phyloP scores from a whole-genome alignment of 2,113 vertebrate genomes.

The Dasyurus viverrinus region DNA sequence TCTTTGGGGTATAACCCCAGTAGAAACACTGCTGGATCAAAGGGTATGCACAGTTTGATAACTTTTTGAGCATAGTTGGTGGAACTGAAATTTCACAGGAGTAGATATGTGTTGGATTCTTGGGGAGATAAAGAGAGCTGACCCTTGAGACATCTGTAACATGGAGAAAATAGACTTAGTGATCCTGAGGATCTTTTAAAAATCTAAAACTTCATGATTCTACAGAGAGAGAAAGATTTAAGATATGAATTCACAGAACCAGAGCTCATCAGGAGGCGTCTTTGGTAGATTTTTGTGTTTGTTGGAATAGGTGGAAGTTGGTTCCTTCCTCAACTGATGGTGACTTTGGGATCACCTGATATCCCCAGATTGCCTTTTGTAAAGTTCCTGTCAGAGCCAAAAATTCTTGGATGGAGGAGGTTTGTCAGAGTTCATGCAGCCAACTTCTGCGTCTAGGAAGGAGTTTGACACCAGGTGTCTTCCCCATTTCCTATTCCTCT shows the following conservation, averaged over 20 bases:
- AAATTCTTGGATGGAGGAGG: not conserved
- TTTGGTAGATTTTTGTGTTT: not conserved
- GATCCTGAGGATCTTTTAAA: not conserved
- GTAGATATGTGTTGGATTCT: not conserved
- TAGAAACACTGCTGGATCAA: too few species aligned
- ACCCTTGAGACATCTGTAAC: not conserved
- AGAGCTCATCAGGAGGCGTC: not conserved
- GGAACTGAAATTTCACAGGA: slow-evolving; percentile 22
- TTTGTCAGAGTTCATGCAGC: slow-evolving; percentile 63
- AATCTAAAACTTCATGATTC: slow-evolving; percentile 18
- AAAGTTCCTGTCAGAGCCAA: slow-evolving; percentile 50
- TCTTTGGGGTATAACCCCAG: too few species aligned
- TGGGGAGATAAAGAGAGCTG: slow-evolving; percentile 10
- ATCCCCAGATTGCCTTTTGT: slow-evolving; percentile 67
- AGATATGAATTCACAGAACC: slow-evolving; percentile 22
- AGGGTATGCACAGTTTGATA: too few species aligned
- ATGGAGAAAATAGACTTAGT: not conserved
- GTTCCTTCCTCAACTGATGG: slow-evolving; percentile 69
- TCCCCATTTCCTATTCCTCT: slow-evolving; percentile 43
- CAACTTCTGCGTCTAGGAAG: slow-evolving; percentile 65
- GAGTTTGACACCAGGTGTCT: slow-evolving; percentile 61
- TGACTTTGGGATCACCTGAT: slow-evolving; percentile 69
- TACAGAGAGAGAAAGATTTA: not conserved
- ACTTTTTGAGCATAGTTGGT: too few species aligned
- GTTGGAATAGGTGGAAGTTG: slow-evolving; percentile 31